Conservation (phyloP, 2,888 invertebrate genomes). For the Dolomedes plantarius region DNA sequence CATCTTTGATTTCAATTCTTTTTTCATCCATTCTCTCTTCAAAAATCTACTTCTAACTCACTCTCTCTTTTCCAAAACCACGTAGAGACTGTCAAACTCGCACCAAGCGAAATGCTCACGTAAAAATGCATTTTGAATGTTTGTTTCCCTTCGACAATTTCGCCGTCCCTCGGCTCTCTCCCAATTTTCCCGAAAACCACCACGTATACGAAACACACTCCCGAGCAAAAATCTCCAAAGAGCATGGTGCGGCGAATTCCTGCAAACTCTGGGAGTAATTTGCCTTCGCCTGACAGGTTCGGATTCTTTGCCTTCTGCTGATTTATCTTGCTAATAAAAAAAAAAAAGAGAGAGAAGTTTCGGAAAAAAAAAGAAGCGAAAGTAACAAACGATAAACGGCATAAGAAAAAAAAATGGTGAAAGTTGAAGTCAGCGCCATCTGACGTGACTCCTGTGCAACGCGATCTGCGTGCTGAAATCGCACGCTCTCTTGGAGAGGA, state of each 20-base stretch:
- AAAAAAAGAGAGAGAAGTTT: too few relatives aligned
- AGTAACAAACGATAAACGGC: background rate
- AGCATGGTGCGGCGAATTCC: background rate
- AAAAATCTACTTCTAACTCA: too few relatives aligned
- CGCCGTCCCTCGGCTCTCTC: too few relatives aligned
- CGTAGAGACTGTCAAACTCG: too few relatives aligned
- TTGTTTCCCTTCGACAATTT: too few relatives aligned
- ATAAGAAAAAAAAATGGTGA: background rate
- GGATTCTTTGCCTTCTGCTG: constrained; percentile 5
- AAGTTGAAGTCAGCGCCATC: background rate
- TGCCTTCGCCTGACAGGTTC: constrained; percentile 23
- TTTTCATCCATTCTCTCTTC: too few relatives aligned
- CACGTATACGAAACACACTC: too few relatives aligned
- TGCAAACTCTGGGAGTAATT: constrained; percentile 19
- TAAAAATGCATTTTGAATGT: too few relatives aligned
- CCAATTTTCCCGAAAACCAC: too few relatives aligned
- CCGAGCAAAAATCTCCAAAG: background rate
- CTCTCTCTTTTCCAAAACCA: too few relatives aligned
- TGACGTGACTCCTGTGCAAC: background rate
- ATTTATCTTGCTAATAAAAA: constrained; percentile 3
- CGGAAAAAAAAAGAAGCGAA: background rate
- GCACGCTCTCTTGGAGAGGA: background rate
- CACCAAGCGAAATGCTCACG: too few relatives aligned
- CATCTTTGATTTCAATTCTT: too few relatives aligned
- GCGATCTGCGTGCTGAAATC: background rate